Percentiles rank a stretch among this genome's conserved stretches.
Evolutionary conservation across 2,113 vertebrate species (phyloP).

Genomic region (Felis catus): DNA sequence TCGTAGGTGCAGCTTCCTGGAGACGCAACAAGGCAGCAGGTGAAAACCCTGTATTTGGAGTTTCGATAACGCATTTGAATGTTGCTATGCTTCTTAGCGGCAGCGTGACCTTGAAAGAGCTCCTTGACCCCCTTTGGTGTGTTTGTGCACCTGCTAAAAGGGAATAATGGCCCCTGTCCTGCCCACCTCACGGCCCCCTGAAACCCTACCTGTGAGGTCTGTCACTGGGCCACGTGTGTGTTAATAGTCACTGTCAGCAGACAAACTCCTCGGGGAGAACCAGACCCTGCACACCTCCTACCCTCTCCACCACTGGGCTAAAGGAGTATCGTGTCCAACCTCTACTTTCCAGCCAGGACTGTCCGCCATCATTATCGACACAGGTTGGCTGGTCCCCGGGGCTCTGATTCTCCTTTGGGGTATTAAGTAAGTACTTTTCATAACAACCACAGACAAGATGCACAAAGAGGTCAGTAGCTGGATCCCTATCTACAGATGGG

Average conservation of each 20-base stretch:
- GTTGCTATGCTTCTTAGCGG: not conserved
- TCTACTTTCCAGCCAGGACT: not conserved
- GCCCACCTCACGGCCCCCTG: not conserved
- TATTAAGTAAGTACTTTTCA: not conserved
- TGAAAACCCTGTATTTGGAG: not conserved
- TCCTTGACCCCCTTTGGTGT: not conserved
- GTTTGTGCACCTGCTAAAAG: not conserved
- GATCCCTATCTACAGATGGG: not conserved
- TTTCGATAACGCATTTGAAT: not conserved
- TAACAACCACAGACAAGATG: not conserved
- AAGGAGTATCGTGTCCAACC: accelerated
- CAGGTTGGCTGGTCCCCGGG: not conserved
- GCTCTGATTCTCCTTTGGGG: not conserved
- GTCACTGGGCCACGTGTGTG: accelerated
- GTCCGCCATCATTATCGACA: not conserved
- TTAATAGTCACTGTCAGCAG: not conserved
- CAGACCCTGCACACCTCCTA: not conserved
- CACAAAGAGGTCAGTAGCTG: not conserved
- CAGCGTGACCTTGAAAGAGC: not conserved
- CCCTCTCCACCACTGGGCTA: not conserved
- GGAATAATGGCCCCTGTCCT: not conserved
- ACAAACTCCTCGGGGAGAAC: not conserved
- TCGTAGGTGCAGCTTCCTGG: not conserved
- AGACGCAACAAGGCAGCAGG: not conserved
- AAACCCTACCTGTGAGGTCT: not conserved